Evolutionary conservation across 2,797 vertebrate genomes (phyloP).

Genomic region (Buphagus erythrorhynchus): DNA sequence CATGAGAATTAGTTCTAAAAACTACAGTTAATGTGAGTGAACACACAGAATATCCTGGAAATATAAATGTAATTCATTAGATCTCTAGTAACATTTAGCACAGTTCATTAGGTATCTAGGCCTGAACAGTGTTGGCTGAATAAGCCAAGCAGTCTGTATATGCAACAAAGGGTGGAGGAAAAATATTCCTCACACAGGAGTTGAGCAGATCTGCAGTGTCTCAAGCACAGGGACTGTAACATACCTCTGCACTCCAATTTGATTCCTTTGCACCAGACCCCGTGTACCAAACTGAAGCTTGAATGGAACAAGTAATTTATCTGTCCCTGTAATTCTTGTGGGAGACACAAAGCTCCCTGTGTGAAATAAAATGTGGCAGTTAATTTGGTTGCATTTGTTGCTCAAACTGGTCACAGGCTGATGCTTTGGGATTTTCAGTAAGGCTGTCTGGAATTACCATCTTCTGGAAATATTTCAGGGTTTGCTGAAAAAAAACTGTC

Average conservation of each 20-base stretch:
- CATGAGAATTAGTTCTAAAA: not conserved
- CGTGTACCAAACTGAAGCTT: not conserved
- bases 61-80: not conserved
- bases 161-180: not conserved
- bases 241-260: not conserved
- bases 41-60: not conserved
- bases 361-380: not conserved
- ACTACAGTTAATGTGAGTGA: not conserved
- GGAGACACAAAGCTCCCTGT: not conserved
- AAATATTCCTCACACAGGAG: not conserved
- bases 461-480: not conserved
- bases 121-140: not conserved
- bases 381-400: not conserved
- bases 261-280: not conserved
- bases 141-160: not conserved
- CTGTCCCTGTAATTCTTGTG: not conserved
- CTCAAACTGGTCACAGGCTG: not conserved
- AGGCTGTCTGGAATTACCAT: not conserved
- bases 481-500: not conserved
- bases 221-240: not conserved
- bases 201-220: not conserved
- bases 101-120: not conserved
- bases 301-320: not conserved
- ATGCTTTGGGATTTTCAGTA: not conserved
- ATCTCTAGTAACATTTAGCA: not conserved